phyloP scores from a whole-genome alignment of 2,113 vertebrate species.

The Oriolus oriolus region DNA sequence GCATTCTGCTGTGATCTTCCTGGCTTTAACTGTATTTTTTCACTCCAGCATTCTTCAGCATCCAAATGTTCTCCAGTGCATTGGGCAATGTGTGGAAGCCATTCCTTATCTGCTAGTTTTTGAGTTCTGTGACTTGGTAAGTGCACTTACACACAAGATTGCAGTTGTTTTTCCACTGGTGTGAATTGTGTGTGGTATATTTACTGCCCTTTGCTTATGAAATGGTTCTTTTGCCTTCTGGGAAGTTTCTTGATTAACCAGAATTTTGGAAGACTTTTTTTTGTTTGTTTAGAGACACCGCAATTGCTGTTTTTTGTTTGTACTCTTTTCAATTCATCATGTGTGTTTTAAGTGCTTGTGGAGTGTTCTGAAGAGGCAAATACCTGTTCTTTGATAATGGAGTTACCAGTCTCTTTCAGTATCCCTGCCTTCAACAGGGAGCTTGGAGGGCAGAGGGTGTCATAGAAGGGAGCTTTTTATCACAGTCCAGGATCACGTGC shows the following conservation, averaged over 20 bases:
- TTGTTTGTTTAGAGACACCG: background rate
- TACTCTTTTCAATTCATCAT: background rate
- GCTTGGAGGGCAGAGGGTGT: background rate
- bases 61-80: slow-evolving; percentile 92
- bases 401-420: background rate
- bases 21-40: background rate
- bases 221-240: background rate
- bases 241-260: background rate
- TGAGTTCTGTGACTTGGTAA: slow-evolving; percentile 96
- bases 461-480: background rate
- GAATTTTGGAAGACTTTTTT: background rate
- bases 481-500: background rate
- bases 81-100: slow-evolving; percentile 92
- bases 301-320: background rate
- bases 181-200: background rate
- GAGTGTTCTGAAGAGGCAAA: background rate
- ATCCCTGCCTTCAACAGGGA: background rate
- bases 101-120: slow-evolving; percentile 94
- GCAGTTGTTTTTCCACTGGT: background rate
- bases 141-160: background rate
- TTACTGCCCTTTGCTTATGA: background rate
- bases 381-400: background rate
- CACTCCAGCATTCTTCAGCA: slow-evolving; percentile 79
- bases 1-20: background rate
- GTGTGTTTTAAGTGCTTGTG: background rate